These are phyloP conservation scores for Aquatica leii DNA, from an alignment of 2,888 invertebrate species.

Conservation along the genomic window DNA sequence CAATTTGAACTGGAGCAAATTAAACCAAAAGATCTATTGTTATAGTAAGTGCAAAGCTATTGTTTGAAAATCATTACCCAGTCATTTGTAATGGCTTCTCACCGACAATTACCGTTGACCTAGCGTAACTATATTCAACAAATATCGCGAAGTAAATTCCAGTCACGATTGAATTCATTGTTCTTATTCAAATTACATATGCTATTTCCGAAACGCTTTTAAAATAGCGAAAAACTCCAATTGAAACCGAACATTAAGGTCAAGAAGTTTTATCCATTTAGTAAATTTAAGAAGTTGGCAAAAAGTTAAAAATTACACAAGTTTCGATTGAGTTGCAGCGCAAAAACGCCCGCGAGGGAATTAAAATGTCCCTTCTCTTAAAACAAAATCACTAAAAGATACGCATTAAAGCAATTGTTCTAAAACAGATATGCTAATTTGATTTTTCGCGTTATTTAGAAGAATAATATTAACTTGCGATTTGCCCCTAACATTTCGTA, in stretches of 20 bases:
- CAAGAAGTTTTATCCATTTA: not conserved
- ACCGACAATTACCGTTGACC: slow-evolving; percentile 16
- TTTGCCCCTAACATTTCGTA: slow-evolving; percentile 11
- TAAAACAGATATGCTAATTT: slow-evolving; percentile 42
- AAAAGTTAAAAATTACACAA: slow-evolving; percentile 1
- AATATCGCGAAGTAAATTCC: slow-evolving; percentile 45
- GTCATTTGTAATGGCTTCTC: slow-evolving; percentile 2
- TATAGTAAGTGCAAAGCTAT: not conserved
- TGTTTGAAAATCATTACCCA: slow-evolving; percentile 2
- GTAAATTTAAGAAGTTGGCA: no score
- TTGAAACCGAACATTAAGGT: no score
- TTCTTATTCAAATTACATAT: slow-evolving; percentile 52
- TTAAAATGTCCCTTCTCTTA: not conserved
- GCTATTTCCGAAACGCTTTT: slow-evolving; percentile 44
- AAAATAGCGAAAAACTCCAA: not conserved
- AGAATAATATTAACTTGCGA: slow-evolving; percentile 34
- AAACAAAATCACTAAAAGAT: slow-evolving; percentile 10
- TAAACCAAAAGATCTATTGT: not conserved
- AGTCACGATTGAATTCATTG: slow-evolving; percentile 49
- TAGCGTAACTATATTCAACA: slow-evolving; percentile 17
- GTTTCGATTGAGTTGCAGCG: slow-evolving; percentile 11
- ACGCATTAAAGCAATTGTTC: slow-evolving; percentile 37
- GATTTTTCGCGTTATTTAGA: slow-evolving; percentile 32
- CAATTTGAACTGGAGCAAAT: not conserved
- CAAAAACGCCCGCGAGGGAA: not conserved